Evolutionary conservation across 2,797 vertebrate species (phyloP), one percentile per base, ranked within the genome.

Genomic region (Dryobates pubescens): DNA sequence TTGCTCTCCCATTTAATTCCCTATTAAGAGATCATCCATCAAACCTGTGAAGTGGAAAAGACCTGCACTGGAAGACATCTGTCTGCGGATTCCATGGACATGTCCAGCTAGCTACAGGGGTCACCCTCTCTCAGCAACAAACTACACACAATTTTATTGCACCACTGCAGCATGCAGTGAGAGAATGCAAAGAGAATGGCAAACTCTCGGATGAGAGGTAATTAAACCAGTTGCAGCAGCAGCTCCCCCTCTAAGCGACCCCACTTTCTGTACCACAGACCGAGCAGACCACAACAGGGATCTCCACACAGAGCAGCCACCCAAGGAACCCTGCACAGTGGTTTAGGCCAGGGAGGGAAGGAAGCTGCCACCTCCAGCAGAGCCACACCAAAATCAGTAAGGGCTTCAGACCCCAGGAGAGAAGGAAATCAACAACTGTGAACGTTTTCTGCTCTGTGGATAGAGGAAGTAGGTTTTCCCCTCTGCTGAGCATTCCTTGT

Each of bases 231-330:
- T 79, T 88, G 34, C 85, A 47, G 81, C 72, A 88, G 88, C 59
- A 80, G 65, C 70, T 71, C 88, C 43, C 53, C 53, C 72, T 32
- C 29, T 1, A 19, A 36, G 34, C 38, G 74, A 78, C 43, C 11
- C 75, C 27, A 62, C 36, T 24, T 45, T 65, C 7, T 27, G 56
- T 36, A 49, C 53, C 5, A 1, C 1, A 1, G 34, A 41, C 38
- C 0, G 0, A 78, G 70, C 45, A 72, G 41, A 47, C 4, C 0
- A 0, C 5, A 2, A 41, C 1, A 0, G 56, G 32, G 59, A 84
- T 29, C 65, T 84, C 71, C 65, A n/a, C 8, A 0, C 18, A 12
- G 64, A 74, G 76, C 75, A 19, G 65, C 68, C 0, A 0, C 1
- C 1, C 3, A 0, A 14, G 8, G 36, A 54, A 34, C 3, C 1